Base-by-base conservation (phyloP, 1,140 invertebrate genomes). In the Rhysida immarginata region DNA sequence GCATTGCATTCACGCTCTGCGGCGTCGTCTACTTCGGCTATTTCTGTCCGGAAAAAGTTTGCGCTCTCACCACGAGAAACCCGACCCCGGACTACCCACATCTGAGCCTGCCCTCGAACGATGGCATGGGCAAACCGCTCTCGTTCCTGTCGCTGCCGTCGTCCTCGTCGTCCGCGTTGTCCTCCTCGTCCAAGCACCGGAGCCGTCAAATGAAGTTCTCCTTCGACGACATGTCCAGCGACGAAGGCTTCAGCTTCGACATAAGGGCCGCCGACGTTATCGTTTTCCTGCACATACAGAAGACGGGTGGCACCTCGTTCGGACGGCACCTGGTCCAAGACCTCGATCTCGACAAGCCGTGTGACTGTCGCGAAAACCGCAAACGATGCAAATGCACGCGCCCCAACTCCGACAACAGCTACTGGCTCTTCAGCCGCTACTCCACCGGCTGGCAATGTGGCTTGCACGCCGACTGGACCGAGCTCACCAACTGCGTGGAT, bases 401-500 rank as follows among this genome's bases (percentile, higher is more conserved):
- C 64, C 88, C 88, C 11, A 60, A 64, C 24, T 58, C 75, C 80
- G 83, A 65, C 83, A 87, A 69, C 84, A 92, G 75, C 84, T 58
- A 85, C 73, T 99, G 96, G 96, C 77, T 99, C 48, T 98, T 99
- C 73, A 96, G 92, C 67, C 80, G 96, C 63, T 97, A 96, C 73
- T 96, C 94, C 5, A 96, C 92, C 18, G 96, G 96, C 49, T 99
- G 96, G 96, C 89, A 90, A 65, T 99, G 96, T 75, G 95, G 96
- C 51, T 74, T 99, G 18, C 96, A 99, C 73, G 93, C 96, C 11
- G 90, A 99, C 74, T 99, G 92, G 85, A 97, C 95, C 14, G 94
- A 98, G 74, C 69, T 98, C 54, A 91, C 87, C 13, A 81, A 80
- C 65, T 88, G 90, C 72, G 89, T 94, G 43, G 85, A 91, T 67